These are phyloP conservation scores for Teleiodes luculella DNA, from an alignment of 2,888 invertebrate genomes.

Conservation along the genomic window DNA sequence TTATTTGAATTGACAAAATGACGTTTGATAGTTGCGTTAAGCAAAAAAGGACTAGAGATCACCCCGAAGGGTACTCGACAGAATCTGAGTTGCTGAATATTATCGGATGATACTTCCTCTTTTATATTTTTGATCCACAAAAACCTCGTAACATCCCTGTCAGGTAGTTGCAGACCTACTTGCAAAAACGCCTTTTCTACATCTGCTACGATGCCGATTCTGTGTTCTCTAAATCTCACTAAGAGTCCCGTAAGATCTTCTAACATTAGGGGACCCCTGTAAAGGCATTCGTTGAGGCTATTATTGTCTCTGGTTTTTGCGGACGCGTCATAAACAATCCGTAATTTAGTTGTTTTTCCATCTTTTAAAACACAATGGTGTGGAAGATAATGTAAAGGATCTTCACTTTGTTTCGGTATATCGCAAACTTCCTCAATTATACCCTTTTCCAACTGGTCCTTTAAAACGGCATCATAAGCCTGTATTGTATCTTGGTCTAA, in stretches of 20 bases:
- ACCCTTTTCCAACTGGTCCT: neutral
- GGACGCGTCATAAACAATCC: constrained; percentile 17
- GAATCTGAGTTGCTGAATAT: constrained; percentile 17
- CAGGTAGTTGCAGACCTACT: constrained; percentile 23
- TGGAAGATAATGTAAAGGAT: neutral
- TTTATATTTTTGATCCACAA: neutral
- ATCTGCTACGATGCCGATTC: no score
- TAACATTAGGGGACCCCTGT: neutral
- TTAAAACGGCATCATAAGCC: neutral
- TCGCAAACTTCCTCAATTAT: neutral
- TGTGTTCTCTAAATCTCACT: neutral
- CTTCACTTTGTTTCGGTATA: neutral
- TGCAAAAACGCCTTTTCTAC: constrained; percentile 32
- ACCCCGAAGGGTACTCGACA: constrained; percentile 23
- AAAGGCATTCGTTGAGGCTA: neutral
- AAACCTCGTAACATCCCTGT: constrained; percentile 18
- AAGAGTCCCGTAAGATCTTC: neutral
- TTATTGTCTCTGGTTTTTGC: neutral
- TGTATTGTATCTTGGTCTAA: neutral
- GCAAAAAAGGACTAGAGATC: constrained; percentile 24
- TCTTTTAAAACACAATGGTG: neutral
- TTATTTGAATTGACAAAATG: constrained; percentile 16
- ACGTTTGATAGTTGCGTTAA: constrained; percentile 22
- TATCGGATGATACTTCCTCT: neutral
- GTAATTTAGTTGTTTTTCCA: neutral